Percentiles rank a stretch among this genome's conserved stretches.
phyloP scores from a whole-genome alignment of 2,888 invertebrate genomes.

The Andricus curvator region DNA sequence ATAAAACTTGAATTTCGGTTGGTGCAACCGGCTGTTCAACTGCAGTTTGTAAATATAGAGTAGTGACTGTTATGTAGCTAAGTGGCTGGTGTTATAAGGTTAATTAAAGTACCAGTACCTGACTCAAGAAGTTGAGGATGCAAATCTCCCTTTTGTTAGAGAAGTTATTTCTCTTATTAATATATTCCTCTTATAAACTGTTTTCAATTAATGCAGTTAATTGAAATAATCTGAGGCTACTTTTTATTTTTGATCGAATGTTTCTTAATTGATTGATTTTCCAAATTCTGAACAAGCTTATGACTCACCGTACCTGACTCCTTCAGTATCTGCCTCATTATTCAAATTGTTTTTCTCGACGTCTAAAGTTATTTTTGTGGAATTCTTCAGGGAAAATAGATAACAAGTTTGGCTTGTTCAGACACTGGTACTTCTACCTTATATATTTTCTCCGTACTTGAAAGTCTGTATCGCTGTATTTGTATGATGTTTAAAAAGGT shows the following conservation, averaged over 20 bases:
- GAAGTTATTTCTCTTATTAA: not conserved
- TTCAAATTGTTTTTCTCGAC: not conserved
- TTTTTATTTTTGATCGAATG: not conserved
- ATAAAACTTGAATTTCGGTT: slow-evolving; percentile 52
- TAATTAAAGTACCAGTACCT: slow-evolving; percentile 45
- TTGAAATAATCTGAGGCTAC: not conserved
- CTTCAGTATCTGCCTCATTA: not conserved
- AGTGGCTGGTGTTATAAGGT: slow-evolving; percentile 71
- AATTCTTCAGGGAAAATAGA: not conserved
- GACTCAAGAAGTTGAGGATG: not conserved
- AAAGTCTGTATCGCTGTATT: slow-evolving; percentile 55
- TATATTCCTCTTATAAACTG: not conserved
- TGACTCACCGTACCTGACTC: not conserved
- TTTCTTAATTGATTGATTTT: not conserved
- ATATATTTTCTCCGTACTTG: slow-evolving; percentile 67
- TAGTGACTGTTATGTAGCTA: slow-evolving; percentile 75
- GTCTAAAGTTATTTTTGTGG: not conserved
- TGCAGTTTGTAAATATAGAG: slow-evolving; percentile 75
- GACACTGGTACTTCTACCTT: slow-evolving; percentile 41
- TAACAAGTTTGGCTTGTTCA: not conserved
- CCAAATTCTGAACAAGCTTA: not conserved
- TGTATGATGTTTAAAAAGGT: slow-evolving; percentile 47
- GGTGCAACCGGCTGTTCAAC: slow-evolving; percentile 68
- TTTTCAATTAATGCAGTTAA: not conserved
- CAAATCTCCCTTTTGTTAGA: not conserved